Conservation (phyloP, 1,140 invertebrate species). For the Orius laevigatus region DNA sequence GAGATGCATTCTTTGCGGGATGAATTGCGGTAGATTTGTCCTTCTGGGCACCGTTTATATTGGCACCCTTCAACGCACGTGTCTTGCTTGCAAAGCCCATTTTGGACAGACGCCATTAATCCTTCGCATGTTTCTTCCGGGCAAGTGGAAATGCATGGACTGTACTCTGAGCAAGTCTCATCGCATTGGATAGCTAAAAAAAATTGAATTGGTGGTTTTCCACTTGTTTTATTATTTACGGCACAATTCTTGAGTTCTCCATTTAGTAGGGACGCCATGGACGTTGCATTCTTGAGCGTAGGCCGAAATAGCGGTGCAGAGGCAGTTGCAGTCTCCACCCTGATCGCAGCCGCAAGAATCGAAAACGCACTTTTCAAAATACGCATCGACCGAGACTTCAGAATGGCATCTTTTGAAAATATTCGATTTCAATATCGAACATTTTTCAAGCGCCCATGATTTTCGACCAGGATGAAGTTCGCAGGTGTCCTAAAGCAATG, state of each 20-base stretch:
- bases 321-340: conserved; percentile 76
- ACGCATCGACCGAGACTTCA: conserved; percentile 54
- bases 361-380: conserved; percentile 47
- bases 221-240: conserved; percentile 37
- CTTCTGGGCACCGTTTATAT: conserved; percentile 50
- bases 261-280: conserved; percentile 52
- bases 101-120: conserved; percentile 22
- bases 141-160: conserved; percentile 63
- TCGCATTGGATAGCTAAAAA: conserved; percentile 70
- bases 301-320: conserved; percentile 71
- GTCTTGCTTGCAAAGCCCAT: conserved; percentile 48
- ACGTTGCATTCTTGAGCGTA: conserved; percentile 68
- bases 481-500: conserved; percentile 43
- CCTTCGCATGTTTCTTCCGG: conserved; percentile 71
- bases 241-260: conserved; percentile 64
- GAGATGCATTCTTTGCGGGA: conserved; percentile 54
- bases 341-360: conserved; percentile 76
- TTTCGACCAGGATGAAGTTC: conserved; percentile 50
- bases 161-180: conserved; percentile 56
- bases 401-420: conserved; percentile 61
- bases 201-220: conserved; percentile 4
- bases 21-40: conserved; percentile 49
- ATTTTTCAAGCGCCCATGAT: conserved; percentile 58
- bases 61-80: conserved; percentile 65
- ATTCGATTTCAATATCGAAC: conserved; percentile 51